Conservation (phyloP, 2,113 vertebrate genomes). For the Monopterus albus region DNA sequence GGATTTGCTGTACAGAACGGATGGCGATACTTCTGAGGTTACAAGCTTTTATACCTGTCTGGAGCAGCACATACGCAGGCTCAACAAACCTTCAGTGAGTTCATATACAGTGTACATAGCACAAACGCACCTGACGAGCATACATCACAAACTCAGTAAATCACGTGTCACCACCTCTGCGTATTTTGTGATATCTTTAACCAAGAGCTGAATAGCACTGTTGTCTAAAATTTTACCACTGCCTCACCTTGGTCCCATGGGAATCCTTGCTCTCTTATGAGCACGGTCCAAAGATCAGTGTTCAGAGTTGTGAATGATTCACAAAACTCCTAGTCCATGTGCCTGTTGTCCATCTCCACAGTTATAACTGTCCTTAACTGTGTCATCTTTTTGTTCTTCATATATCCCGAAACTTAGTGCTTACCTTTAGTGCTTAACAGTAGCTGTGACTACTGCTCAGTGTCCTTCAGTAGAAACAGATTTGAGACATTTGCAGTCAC, state of each 20-base stretch:
- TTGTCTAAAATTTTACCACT: not conserved
- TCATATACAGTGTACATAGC: conserved; percentile 11
- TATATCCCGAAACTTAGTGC: conserved; percentile 10
- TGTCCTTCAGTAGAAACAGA: conserved; percentile 24
- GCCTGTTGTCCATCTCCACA: not conserved
- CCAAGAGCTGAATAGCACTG: not conserved
- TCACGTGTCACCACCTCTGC: conserved; percentile 11
- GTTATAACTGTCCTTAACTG: not conserved
- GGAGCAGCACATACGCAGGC: conserved; percentile 21
- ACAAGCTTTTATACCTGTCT: not conserved
- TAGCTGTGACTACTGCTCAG: conserved; percentile 14
- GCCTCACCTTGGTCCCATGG: conserved; percentile 32
- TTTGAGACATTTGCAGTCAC: conserved; percentile 37
- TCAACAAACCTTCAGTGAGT: not conserved
- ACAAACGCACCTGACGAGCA: conserved; percentile 16
- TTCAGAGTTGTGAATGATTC: conserved; percentile 41
- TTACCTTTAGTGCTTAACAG: not conserved
- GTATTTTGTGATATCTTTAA: not conserved
- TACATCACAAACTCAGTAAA: conserved; percentile 13
- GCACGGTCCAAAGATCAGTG: conserved; percentile 6
- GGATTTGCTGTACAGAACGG: conserved; percentile 12
- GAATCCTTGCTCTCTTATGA: not conserved
- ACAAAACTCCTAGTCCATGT: conserved; percentile 26
- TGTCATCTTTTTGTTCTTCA: conserved; percentile 25
- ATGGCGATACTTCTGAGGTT: conserved; percentile 1